Conservation (phyloP, 1,140 invertebrate genomes). For the Plectrocnemia conspersa region DNA sequence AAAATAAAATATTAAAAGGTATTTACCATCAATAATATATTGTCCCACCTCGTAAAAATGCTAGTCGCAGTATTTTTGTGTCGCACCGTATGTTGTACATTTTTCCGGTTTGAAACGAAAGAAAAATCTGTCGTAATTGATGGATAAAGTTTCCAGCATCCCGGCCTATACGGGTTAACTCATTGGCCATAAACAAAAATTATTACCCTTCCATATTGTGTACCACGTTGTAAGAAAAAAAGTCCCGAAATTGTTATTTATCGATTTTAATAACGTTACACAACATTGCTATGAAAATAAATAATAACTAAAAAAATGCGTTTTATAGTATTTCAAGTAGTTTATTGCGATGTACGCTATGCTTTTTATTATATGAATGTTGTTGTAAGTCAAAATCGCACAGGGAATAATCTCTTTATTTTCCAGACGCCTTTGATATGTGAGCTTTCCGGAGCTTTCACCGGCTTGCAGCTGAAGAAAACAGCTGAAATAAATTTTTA, state of each 20-base stretch:
- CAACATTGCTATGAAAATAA: not conserved
- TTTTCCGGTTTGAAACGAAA: too few relatives aligned
- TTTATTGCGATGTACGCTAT: not conserved
- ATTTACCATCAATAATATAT: too few relatives aligned
- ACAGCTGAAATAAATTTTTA: conserved; percentile 12
- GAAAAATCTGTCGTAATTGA: too few relatives aligned
- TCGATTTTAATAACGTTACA: too few relatives aligned
- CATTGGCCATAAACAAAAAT: conserved; percentile 21
- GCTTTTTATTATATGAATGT: not conserved
- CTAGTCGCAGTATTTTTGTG: too few relatives aligned
- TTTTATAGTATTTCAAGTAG: not conserved
- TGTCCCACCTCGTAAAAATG: too few relatives aligned
- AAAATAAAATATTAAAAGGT: too few relatives aligned
- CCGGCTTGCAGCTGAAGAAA: not conserved
- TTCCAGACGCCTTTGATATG: too few relatives aligned
- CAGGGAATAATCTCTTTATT: not conserved
- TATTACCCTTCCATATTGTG: too few relatives aligned
- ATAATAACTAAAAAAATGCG: not conserved
- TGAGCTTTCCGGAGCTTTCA: conserved; percentile 5
- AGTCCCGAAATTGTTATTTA: too few relatives aligned
- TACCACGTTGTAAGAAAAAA: too few relatives aligned
- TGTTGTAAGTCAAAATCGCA: not conserved
- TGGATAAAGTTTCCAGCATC: conserved; percentile 13
- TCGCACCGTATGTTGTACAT: too few relatives aligned
- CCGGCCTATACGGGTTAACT: conserved; percentile 10